These are phyloP conservation scores for Microdon myrmicae DNA, from an alignment of 2,888 invertebrate species.

Conservation along the genomic window DNA sequence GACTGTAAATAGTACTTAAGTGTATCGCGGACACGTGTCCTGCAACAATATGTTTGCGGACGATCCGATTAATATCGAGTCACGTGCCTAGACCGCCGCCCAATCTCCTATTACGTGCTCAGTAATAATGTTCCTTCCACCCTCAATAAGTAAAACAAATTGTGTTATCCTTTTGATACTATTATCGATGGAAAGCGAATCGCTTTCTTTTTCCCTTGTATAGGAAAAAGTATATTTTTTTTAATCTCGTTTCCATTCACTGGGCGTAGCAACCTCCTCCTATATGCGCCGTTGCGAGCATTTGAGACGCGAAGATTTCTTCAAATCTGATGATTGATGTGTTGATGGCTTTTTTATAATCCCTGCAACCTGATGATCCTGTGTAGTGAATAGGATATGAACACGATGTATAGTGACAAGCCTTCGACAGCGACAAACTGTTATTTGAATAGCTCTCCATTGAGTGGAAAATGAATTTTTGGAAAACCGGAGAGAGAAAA, in stretches of 20 bases:
- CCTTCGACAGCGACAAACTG: conserved; percentile 55
- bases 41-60: conserved; percentile 45
- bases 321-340: conserved; percentile 45
- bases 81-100: conserved; percentile 39
- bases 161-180: conserved; percentile 37
- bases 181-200: conserved; percentile 14
- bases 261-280: not conserved
- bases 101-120: conserved; percentile 39
- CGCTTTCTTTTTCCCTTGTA: conserved; percentile 3
- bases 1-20: conserved; percentile 43
- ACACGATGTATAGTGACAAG: conserved; percentile 26
- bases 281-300: conserved; percentile 1
- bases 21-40: conserved; percentile 48
- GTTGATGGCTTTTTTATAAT: conserved; percentile 12
- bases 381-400: conserved; percentile 16
- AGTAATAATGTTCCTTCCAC: conserved; percentile 17
- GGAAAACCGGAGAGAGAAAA: conserved; percentile 1
- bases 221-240: conserved; percentile 18
- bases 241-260: conserved; percentile 13
- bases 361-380: conserved; percentile 20
- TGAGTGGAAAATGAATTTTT: conserved; percentile 65
- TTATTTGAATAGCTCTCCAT: conserved; percentile 64
- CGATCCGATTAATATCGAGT: conserved; percentile 43
- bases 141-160: conserved; percentile 43
- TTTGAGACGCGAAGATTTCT: conserved; percentile 29